A percentile compares a stretch with the other conserved stretches of the same genome.
phyloP scores from a whole-genome alignment of 2,113 vertebrate species.

The Dascyllus trimaculatus region DNA sequence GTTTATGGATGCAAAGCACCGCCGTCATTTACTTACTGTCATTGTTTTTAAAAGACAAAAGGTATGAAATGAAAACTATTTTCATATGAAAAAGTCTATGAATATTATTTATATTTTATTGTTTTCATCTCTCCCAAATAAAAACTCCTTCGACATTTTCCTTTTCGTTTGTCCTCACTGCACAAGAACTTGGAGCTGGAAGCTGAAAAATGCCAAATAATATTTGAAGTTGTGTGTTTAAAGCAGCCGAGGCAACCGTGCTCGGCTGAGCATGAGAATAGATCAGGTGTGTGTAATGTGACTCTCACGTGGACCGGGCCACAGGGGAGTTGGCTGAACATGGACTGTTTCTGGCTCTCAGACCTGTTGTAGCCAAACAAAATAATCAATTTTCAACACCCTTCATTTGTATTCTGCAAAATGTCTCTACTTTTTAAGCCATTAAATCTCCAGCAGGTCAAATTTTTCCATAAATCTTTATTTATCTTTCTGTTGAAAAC shows the following conservation, averaged over 20 bases:
- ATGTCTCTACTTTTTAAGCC: neutral
- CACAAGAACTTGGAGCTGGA: neutral
- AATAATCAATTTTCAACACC: constrained; percentile 15
- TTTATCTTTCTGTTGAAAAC: constrained; percentile 78
- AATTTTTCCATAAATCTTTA: constrained; percentile 77
- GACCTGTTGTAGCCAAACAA: neutral
- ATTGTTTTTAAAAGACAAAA: constrained; percentile 57
- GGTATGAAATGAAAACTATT: constrained; percentile 76
- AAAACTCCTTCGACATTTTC: constrained; percentile 63
- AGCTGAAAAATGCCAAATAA: constrained; percentile 3
- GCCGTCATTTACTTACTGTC: constrained; percentile 28
- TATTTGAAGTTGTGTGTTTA: constrained; percentile 3
- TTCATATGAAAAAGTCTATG: constrained; percentile 76
- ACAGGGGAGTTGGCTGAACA: constrained; percentile 4
- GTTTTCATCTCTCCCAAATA: constrained; percentile 77
- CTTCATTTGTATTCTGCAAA: neutral
- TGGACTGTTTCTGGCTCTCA: constrained; percentile 22
- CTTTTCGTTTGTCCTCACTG: constrained; percentile 22
- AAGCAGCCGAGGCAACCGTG: neutral
- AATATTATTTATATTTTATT: constrained; percentile 85
- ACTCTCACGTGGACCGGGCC: constrained; percentile 31
- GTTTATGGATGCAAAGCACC: constrained; percentile 51
- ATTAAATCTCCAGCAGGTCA: neutral
- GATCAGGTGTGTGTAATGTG: constrained; percentile 53
- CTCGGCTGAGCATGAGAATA: constrained; percentile 23